Conservation (phyloP, 37 sponge, comb jelly and placozoan genomes). For the Spongilla lacustris region DNA sequence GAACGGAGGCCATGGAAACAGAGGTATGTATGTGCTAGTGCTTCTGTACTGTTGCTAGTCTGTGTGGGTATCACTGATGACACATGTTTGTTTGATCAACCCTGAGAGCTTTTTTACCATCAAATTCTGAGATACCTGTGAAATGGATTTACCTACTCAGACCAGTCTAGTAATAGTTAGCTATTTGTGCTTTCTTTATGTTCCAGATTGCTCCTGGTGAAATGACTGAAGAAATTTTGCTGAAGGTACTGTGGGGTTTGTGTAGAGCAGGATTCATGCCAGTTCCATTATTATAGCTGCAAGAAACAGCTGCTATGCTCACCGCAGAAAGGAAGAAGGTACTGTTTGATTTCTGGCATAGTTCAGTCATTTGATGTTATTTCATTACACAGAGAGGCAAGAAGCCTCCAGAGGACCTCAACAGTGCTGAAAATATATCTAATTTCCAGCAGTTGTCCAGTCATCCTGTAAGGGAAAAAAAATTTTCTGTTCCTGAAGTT, state of each 20-base stretch:
- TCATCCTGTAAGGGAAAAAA: slow-evolving; percentile 80
- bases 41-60: not conserved
- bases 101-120: not conserved
- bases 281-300: slow-evolving; percentile 61
- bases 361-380: not conserved
- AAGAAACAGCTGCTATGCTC: slow-evolving; percentile 87
- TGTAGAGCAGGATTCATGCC: not conserved
- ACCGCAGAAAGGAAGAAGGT: slow-evolving; percentile 98
- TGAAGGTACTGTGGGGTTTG: slow-evolving; percentile 40
- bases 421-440: slow-evolving; percentile 70
- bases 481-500: not conserved
- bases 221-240: slow-evolving; percentile 80
- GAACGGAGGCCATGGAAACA: not conserved
- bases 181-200: not conserved
- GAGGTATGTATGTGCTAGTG: not conserved
- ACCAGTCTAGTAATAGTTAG: not conserved
- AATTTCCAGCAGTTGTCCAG: slow-evolving; percentile 78
- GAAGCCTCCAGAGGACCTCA: slow-evolving; percentile 92
- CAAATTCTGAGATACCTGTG: slow-evolving; percentile 7
- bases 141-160: not conserved
- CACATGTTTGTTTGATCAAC: slow-evolving; percentile 2
- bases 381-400: slow-evolving; percentile 81
- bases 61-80: slow-evolving; percentile 15
- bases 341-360: not conserved
- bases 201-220: slow-evolving; percentile 47